A percentile compares a stretch with the other conserved stretches of the same genome.
These are phyloP conservation scores for Cerceris ruficornis DNA, from an alignment of 2,888 invertebrate genomes.

Conservation along the genomic window DNA sequence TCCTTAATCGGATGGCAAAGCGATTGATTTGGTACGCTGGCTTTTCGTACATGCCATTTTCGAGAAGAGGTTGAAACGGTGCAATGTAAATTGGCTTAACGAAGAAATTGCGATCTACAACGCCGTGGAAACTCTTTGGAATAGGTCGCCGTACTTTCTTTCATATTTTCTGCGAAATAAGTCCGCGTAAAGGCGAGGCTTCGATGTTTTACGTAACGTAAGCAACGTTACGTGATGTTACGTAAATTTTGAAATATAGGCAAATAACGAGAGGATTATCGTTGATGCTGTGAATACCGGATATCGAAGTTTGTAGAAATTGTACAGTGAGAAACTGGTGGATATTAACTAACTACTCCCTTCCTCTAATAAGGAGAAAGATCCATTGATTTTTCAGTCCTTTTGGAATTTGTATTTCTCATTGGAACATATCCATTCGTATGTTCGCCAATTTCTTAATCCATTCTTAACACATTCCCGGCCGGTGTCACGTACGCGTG, in stretches of 20 bases:
- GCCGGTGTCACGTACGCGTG: too few relatives aligned
- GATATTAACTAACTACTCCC: too few relatives aligned
- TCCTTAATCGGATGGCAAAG: background rate
- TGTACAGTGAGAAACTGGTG: too few relatives aligned
- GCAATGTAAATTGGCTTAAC: background rate
- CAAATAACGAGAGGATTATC: background rate
- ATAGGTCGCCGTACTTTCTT: too few relatives aligned
- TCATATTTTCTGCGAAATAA: too few relatives aligned
- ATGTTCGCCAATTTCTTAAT: too few relatives aligned
- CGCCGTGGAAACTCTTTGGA: too few relatives aligned
- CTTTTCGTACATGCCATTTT: background rate
- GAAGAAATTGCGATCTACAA: background rate
- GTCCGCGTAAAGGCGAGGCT: background rate
- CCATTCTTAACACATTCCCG: too few relatives aligned
- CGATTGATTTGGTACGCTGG: background rate
- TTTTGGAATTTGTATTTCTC: background rate
- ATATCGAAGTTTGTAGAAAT: too few relatives aligned
- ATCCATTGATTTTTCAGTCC: background rate
- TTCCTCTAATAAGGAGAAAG: too few relatives aligned
- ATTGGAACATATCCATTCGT: too few relatives aligned
- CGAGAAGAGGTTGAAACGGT: background rate
- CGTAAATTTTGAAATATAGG: conserved; percentile 10
- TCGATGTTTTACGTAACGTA: conserved; percentile 2
- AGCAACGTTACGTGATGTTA: conserved; percentile 8
- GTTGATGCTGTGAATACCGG: background rate